A percentile compares a stretch with the other conserved stretches of the same genome.
Evolutionary conservation across 2,888 invertebrate genomes (phyloP).

Genomic region (Polia nebulosa): DNA sequence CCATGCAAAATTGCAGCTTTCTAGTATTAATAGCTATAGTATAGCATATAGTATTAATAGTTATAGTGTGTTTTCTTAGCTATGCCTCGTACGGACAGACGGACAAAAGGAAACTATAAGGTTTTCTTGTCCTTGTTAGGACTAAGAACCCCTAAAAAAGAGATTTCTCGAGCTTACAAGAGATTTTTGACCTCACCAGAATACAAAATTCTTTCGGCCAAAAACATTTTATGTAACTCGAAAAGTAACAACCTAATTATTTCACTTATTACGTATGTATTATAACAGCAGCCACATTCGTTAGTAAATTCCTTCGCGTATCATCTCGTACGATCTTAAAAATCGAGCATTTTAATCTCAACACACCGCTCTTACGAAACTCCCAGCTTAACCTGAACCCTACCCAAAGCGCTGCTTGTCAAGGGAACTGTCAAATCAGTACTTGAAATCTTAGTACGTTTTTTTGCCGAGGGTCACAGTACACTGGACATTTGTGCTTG

Average conservation of each 20-base stretch:
- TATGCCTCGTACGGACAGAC: too few relatives aligned
- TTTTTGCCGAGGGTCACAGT: constrained; percentile 12
- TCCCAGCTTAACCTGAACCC: constrained; percentile 15
- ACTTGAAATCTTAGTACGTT: background rate
- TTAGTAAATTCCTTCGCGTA: constrained; percentile 64
- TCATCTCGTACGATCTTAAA: constrained; percentile 61
- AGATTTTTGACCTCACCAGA: constrained; percentile 1
- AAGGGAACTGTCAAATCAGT: background rate
- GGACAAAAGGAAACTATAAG: too few relatives aligned
- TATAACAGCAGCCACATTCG: constrained; percentile 63
- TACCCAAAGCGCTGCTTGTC: constrained; percentile 17
- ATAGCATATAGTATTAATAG: too few relatives aligned
- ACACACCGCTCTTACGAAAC: constrained; percentile 45
- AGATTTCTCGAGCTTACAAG: constrained; percentile 7
- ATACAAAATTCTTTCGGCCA: constrained; percentile 23
- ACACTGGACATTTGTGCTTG: constrained; percentile 24
- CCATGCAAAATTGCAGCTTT: too few relatives aligned
- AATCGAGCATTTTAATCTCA: constrained; percentile 64
- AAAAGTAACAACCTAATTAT: constrained; percentile 60
- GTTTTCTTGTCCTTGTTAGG: too few relatives aligned
- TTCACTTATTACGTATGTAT: constrained; percentile 59
- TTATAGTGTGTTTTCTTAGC: too few relatives aligned
- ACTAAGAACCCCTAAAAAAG: too few relatives aligned
- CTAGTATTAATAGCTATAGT: too few relatives aligned
- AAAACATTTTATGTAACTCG: constrained; percentile 43